Evolutionary conservation across 2,113 vertebrate species (phyloP), one percentile per base, ranked within the genome.

Genomic region (Gopherus evgoodei): DNA sequence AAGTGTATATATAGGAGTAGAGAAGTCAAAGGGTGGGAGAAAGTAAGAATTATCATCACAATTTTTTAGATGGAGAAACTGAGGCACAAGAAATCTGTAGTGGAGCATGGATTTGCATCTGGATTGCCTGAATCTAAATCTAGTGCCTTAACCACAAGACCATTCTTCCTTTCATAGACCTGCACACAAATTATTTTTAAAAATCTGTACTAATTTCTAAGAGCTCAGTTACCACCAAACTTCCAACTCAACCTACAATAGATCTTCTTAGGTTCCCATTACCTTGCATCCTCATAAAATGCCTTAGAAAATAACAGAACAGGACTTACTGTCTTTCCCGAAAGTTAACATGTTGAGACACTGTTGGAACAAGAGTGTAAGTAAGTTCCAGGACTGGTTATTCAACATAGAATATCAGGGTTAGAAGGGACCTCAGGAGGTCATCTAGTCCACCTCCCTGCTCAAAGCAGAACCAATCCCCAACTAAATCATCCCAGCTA

Each of bases 301-400:
- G 12, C 22, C 54, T 83, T 25, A 44, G 56, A 59, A 83, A 83
- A 83, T 38, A 44, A 83, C 57, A 59, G 57, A 12, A 21, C 8
- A 59, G 53, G 16, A 44, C 38, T 29, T 65, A 13, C 10, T 75
- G 6, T 13, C 0, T 2, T 11, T 25, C 59, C 19, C 79, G 57
- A 95, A 94, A 87, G 75, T 38, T 0, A 0, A 14, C 1, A 0
- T 17, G 2, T 21, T 87, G 76, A 65, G 62, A 31, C 17, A 47
- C 19, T 89, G n/a, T 2, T 89, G 52, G 83, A 42, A 25, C 80
- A 87, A 81, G 35, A 81, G n/a, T 5, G 52, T 47, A 53, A 47
- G 5, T n/a, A 47, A 44, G 25, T 54, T 88, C n/a, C n/a, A 53
- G 44, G 44, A 42, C 2, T 86, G 83, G 19, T 22, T 21, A 5